phyloP scores from a whole-genome alignment of 2,113 vertebrate species.

The Poicephalus meyeri region DNA sequence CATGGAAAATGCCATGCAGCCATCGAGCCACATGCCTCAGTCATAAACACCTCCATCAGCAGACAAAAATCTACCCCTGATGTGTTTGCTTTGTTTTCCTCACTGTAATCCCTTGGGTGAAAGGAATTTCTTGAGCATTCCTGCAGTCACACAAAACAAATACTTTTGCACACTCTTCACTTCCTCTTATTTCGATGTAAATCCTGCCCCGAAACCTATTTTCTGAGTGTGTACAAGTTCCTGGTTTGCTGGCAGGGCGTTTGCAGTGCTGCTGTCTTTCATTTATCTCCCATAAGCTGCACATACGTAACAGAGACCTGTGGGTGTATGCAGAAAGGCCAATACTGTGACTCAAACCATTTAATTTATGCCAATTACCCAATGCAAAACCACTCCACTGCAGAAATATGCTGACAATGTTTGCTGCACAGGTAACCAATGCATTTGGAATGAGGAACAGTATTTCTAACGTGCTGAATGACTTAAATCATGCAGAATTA shows the following conservation, averaged over 20 bases:
- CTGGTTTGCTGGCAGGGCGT: neutral
- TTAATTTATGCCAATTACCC: slow-evolving; percentile 7
- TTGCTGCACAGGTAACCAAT: neutral
- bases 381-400: neutral
- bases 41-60: neutral
- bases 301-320: neutral
- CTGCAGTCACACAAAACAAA: neutral
- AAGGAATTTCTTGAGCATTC: neutral
- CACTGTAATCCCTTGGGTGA: neutral
- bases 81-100: neutral
- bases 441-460: neutral
- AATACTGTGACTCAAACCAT: slow-evolving; percentile 11
- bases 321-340: slow-evolving; percentile 37
- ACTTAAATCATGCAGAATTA: slow-evolving; percentile 3
- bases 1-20: neutral
- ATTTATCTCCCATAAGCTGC: neutral
- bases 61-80: neutral
- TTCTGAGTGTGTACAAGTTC: neutral
- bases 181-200: neutral
- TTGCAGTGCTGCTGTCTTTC: neutral
- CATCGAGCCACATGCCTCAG: neutral
- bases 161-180: neutral
- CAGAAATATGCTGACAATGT: neutral
- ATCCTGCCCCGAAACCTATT: neutral
- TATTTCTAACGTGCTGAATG: neutral